Evolutionary conservation across 2,797 vertebrate species (phyloP), one percentile per base, ranked within the genome.

Genomic region (Xyrichtys novacula): DNA sequence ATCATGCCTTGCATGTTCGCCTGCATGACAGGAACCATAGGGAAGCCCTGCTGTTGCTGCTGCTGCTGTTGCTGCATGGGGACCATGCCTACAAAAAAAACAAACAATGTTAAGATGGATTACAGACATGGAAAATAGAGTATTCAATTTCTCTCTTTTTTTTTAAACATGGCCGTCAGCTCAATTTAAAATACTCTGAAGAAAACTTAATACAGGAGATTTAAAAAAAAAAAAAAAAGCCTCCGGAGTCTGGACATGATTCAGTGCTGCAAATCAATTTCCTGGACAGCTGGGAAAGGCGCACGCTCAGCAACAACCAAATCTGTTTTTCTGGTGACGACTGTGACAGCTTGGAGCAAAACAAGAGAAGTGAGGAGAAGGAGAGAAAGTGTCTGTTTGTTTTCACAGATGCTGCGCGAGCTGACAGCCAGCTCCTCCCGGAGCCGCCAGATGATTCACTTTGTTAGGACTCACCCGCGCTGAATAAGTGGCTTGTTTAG

Each of bases 1-100:
- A 99, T 98, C 95, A 99, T 96, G 80, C 95, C 94, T 66, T 97
- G 97, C 94, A 99, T 96, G 66, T 95, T 98, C 63, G 96, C 94
- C 78, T 97, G 97, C 97, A 99, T 97, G 83, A 97, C 95, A 14
- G 95, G 95, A 75, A 98, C 95, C 94, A 99, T 95, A 2, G 97
- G 95, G 80, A 96, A 99, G 52, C 95, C 96, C 91, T 96, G 94
- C 62, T 94, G 93, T 29, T 92, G 93, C 25, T 92, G 93, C 2
- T 87, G 84, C 15, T 89, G 95, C 49, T 95, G 86, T 34, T 93
- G 95, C 22, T 97, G 97, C 91, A 99, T 94, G 12, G 96, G 95
- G 61, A 98, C 95, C 95, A 99, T 94, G 75, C 97, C 97, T 97
- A 79, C 26, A 89, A 20, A 74, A 61, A 79, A 16, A 78, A 61